Evolutionary conservation across 2,797 vertebrate species (phyloP), one percentile per base, ranked within the genome.

Genomic region (Eulemur mongoz): DNA sequence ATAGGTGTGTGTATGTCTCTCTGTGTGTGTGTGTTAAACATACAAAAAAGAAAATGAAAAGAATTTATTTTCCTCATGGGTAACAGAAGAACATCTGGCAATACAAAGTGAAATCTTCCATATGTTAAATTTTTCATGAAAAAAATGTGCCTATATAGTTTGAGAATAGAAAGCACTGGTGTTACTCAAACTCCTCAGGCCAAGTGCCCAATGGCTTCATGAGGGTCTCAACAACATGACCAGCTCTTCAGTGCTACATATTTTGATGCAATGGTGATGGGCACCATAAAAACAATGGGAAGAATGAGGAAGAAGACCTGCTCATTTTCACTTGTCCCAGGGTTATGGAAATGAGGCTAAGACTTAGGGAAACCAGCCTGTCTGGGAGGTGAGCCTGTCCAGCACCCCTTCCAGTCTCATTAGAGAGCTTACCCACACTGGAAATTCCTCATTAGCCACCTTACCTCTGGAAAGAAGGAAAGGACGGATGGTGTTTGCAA

Each of bases 81-180:
- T 88, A 96, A 90, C 76, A 72, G 83, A 94, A 95, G 67, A 94
- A 94, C 89, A 95, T 91, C 94, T 96, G 85, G 70, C 72, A 95
- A 35, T 70, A 75, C 40, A 54, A 75, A 90, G 52, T 23, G 78
- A 94, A 95, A 70, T 4, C 52, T 94, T 91, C 32, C 89, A 50
- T n/a, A 48, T 94, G 75, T 50, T 85, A 59, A 79, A 32, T 45
- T 84, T 54, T 67, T 45, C 50, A 35, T n/a, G 83, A 73, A 89
- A 30, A 89, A 67, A 59, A 75, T 61, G 30, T 82, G 52, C 50
- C 50, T 43, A 1, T 27, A 8, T 40, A 43, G 13, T 67, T 45
- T 59, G 89, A 80, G 76, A 57, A 72, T 30, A 78, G 48, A 45
- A 52, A 95, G 20, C 50, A 7, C 61, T 63, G 69, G 76, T 7